Evolutionary conservation across 2,113 vertebrate species (phyloP), one percentile per base, ranked within the genome.

Genomic region (Forbesichthys agassizii): DNA sequence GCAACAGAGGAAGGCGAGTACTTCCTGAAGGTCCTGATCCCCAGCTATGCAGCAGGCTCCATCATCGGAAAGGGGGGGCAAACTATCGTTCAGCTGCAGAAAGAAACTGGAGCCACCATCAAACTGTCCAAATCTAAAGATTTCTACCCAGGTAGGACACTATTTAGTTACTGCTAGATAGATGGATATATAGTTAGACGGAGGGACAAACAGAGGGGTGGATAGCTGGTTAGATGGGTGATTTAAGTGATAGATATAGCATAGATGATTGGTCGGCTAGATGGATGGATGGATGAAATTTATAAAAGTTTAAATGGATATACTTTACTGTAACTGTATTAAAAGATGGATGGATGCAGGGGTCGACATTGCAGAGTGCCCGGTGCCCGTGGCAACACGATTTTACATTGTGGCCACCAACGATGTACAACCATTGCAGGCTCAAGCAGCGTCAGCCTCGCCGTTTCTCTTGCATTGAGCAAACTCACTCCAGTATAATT

Each of bases 61-160:
- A 97, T 98, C 90, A 98, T 98, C 53, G 96, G 96, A 74, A 97
- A 97, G 65, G 96, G 95, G 27, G 96, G 96, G 18, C 96, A 98
- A 89, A 98, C 96, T 80, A 98, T 98, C 61, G 96, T 98, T 69
- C 96, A 98, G 86, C 89, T 97, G 73, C 96, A 97, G 90, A 96
- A 96, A 81, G 96, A 98, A 90, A 98, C 96, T 0, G 95, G 95
- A 5, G 95, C 96, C 81, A 98, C 95, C 85, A 97, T 98, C 92
- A 98, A 98, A 79, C 93, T 97, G 85, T 98, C 96, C 83, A 98
- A 98, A 91, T 98, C 96, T 89, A 98, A 98, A 95, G 96, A 98
- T 91, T 98, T 97, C 90, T 97, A 97, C 75, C 96, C 96, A 0
- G 95, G 95, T 97, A 85, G 94, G 94, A 66, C 36, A 42, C 13